Base-by-base conservation (phyloP, 2,888 invertebrate species). In the Synergus gifuensis region DNA sequence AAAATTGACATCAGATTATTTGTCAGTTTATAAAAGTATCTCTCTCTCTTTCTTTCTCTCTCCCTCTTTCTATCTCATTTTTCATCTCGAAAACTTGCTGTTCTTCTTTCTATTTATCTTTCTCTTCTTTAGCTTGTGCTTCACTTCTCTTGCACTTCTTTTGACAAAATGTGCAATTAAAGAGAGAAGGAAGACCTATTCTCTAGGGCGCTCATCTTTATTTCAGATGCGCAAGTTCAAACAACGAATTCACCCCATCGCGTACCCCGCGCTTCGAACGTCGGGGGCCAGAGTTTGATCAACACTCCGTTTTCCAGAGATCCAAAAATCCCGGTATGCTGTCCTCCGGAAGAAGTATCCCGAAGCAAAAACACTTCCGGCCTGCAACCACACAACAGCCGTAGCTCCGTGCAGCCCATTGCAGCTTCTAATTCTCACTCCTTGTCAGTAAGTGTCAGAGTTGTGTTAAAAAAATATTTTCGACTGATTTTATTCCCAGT, bases 221-320 rank as follows among this genome's bases (percentile, higher is more conserved):
- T 89, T 90, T 85, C 89, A 91, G 92, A 92, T 88, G 90, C 88
- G 83, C 89, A 91, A 84, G 90, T 91, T 81, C 92, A 92, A 90
- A 92, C 92, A 82, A 91, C 92, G 84, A 91, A 91, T 88, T 92
- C 92, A 84, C 92, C 92, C 81, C 92, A 92, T 81, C 92, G 87
- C 83, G 87, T 87, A 85, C 86, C 87, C 78, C 86, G 86, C 82
- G 81, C 87, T 63, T 84, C 89, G 78, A 82, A 85, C 85, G 83
- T 77, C 86, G 90, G 87, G 83, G 90, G 88, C 78, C 90, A 90
- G 87, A 91, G 89, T 90, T 89, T 92, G 84, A 92, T 92, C 88
- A 90, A 92, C 90, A 91, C 89, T 88, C 92, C 92, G 87, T 92
- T 91, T 89, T 91, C 90, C 88, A 92, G 92, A 84, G 92, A 92